A percentile compares a stretch with the other conserved stretches of the same genome.
These are phyloP conservation scores for Hydrolagus colliei DNA, from an alignment of 2,797 vertebrate species.

Conservation along the genomic window DNA sequence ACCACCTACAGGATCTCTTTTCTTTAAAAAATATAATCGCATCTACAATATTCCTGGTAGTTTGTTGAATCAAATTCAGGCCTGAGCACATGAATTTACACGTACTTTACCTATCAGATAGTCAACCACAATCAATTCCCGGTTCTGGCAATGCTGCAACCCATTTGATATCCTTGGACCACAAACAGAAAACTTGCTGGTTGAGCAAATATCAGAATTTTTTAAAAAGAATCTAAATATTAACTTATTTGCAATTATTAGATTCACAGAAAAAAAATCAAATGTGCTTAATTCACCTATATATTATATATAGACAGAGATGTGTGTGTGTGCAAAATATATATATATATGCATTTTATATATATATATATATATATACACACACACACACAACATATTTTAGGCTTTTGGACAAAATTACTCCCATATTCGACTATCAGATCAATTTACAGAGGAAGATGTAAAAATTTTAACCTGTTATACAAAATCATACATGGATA, in stretches of 20 bases:
- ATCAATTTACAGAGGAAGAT: not conserved
- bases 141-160: not conserved
- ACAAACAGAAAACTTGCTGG: slow-evolving; percentile 86
- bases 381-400: not conserved
- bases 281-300: not conserved
- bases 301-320: too few relatives aligned
- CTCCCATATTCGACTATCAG: too few relatives aligned
- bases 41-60: not conserved
- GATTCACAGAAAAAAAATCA: slow-evolving; percentile 1
- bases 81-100: not conserved
- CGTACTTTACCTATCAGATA: not conserved
- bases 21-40: not conserved
- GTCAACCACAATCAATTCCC: not conserved
- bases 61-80: not conserved
- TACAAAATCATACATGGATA: not conserved
- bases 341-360: too few relatives aligned
- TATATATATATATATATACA: too few relatives aligned
- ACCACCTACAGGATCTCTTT: too few relatives aligned
- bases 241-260: not conserved
- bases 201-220: slow-evolving; percentile 65
- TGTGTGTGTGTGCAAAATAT: too few relatives aligned
- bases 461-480: slow-evolving; percentile 6
- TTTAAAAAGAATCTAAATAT: slow-evolving; percentile 9
- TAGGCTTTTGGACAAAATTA: not conserved
- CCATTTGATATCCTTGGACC: slow-evolving; percentile 34